Evolutionary conservation across 2,113 vertebrate genomes (phyloP).

Genomic region (Deroptyus accipitrinus): DNA sequence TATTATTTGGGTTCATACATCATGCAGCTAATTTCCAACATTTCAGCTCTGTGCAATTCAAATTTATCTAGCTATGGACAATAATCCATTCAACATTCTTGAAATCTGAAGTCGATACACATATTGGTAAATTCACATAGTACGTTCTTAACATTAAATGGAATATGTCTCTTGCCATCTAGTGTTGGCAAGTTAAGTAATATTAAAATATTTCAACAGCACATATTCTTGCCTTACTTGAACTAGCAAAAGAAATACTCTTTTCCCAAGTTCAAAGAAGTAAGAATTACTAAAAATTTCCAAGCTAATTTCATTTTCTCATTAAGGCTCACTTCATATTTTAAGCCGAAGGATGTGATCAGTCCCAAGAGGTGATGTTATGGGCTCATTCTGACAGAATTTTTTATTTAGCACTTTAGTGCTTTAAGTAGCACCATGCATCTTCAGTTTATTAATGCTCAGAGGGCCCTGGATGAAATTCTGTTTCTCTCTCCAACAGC

Average conservation of each 20-base stretch:
- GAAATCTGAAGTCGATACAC: conserved; percentile 42
- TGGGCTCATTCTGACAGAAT: conserved; percentile 53
- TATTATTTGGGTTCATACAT: conserved; percentile 80
- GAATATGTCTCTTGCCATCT: conserved; percentile 62
- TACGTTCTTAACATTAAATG: conserved; percentile 50
- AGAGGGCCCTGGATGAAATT: conserved; percentile 44
- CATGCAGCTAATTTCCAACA: conserved; percentile 75
- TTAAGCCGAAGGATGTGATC: conserved; percentile 67
- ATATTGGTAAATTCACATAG: conserved; percentile 55
- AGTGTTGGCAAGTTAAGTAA: conserved; percentile 45
- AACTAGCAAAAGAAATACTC: conserved; percentile 54
- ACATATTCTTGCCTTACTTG: conserved; percentile 54
- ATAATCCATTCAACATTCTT: conserved; percentile 56
- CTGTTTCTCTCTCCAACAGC: conserved; percentile 30
- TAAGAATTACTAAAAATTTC: conserved; percentile 60
- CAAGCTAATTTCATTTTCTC: conserved; percentile 69
- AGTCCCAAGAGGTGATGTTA: conserved; percentile 69
- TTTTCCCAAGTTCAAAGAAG: conserved; percentile 67
- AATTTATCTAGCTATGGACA: conserved; percentile 66
- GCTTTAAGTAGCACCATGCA: conserved; percentile 58
- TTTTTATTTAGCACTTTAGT: conserved; percentile 71
- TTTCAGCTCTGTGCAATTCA: conserved; percentile 68
- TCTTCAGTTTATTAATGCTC: conserved; percentile 57
- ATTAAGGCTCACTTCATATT: conserved; percentile 68
- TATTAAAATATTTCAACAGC: conserved; percentile 63